phyloP scores from a whole-genome alignment of 1,140 invertebrate species.

The Dendrolimus punctatus region DNA sequence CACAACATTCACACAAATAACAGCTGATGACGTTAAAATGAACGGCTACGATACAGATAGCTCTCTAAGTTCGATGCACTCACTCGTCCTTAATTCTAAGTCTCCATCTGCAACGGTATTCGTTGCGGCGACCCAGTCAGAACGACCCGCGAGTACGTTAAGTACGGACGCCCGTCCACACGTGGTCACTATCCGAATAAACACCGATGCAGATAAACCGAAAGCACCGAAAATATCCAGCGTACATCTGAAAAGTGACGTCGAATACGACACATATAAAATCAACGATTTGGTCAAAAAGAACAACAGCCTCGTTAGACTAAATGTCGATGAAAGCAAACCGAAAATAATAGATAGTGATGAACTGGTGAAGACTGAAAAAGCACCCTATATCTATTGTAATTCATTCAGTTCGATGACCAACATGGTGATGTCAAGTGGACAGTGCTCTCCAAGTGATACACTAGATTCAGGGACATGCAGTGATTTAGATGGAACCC shows the following conservation, averaged over 20 bases:
- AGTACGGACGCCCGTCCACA: conserved; percentile 66
- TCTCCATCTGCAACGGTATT: conserved; percentile 75
- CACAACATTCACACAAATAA: conserved; percentile 62
- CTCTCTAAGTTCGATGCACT: conserved; percentile 68
- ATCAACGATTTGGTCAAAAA: conserved; percentile 50
- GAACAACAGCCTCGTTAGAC: conserved; percentile 49
- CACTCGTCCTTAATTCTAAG: conserved; percentile 69
- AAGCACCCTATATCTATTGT: conserved; percentile 60
- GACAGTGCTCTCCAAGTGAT: conserved; percentile 84
- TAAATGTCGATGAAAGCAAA: conserved; percentile 49
- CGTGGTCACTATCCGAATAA: conserved; percentile 80
- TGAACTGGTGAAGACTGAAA: conserved; percentile 48
- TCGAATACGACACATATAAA: conserved; percentile 51
- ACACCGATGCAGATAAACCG: conserved; percentile 70
- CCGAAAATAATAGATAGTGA: conserved; percentile 57
- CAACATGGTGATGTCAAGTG: conserved; percentile 79
- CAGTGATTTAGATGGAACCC: conserved; percentile 84
- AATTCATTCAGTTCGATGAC: conserved; percentile 60
- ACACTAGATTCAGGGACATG: conserved; percentile 87
- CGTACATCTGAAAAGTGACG: conserved; percentile 61
- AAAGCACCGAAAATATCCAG: conserved; percentile 67
- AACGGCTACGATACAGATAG: conserved; percentile 34
- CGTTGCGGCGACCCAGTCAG: conserved; percentile 70
- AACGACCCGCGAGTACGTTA: conserved; percentile 55
- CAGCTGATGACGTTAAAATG: conserved; percentile 37